Percentiles rank a stretch among this genome's conserved stretches.
Conservation (phyloP, 2,888 invertebrate species). For the Hirtodrosophila duncani region DNA sequence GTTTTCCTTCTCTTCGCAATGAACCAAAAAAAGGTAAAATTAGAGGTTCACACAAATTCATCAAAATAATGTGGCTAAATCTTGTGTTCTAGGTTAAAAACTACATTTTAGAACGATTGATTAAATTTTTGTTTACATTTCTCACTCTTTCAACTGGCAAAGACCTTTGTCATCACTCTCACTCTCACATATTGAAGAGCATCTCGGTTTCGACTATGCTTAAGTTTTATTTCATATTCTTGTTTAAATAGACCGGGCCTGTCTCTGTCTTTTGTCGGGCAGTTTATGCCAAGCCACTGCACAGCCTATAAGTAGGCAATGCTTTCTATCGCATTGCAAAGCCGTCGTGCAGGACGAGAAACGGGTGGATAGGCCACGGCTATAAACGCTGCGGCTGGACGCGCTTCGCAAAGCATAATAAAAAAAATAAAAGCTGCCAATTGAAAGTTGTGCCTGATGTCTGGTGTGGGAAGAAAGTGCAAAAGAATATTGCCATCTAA, state of each 20-base stretch:
- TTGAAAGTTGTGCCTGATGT: conserved; percentile 41
- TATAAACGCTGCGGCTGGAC: conserved; percentile 42
- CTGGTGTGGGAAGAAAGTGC: conserved; percentile 1
- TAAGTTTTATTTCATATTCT: conserved; percentile 10
- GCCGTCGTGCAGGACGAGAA: conserved; percentile 13
- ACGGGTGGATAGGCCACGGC: conserved; percentile 20
- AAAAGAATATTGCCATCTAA: background rate
- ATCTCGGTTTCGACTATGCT: conserved; percentile 8
- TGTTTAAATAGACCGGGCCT: conserved; percentile 9
- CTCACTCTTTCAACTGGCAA: too few relatives aligned
- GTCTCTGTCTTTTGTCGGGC: conserved; percentile 19
- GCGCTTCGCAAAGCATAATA: conserved; percentile 33
- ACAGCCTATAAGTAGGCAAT: conserved; percentile 49
- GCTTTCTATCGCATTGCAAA: conserved; percentile 24
- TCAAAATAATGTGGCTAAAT: too few relatives aligned
- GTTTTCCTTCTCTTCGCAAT: too few relatives aligned
- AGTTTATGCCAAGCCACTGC: conserved; percentile 44
- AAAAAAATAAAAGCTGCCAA: conserved; percentile 31
- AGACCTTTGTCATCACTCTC: too few relatives aligned
- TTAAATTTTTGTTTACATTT: too few relatives aligned
- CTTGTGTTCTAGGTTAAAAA: too few relatives aligned
- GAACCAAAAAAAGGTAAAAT: too few relatives aligned
- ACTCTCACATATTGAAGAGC: conserved; percentile 10
- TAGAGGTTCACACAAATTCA: too few relatives aligned
- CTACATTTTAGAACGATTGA: too few relatives aligned